Evolutionary conservation across 1,140 invertebrate genomes (phyloP).

Genomic region (Nomia melanderi): DNA sequence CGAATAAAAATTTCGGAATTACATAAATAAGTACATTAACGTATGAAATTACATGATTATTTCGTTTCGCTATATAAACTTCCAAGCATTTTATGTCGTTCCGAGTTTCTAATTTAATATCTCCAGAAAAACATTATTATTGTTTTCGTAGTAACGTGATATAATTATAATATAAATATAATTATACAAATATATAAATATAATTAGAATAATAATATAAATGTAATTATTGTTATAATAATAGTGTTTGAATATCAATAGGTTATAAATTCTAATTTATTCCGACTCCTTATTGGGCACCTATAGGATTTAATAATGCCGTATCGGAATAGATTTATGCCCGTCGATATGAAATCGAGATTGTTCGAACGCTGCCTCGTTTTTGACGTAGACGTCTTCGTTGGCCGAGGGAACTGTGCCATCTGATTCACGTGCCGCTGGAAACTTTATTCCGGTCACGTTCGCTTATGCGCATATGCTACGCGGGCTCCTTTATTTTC

Average conservation of each 20-base stretch:
- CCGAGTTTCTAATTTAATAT: not conserved
- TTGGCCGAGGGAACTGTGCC: conserved; percentile 16
- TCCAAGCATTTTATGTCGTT: not conserved
- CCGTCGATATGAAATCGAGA: conserved; percentile 44
- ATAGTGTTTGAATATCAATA: too few species aligned
- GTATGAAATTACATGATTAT: too few species aligned
- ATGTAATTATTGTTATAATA: too few species aligned
- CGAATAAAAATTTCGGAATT: too few species aligned
- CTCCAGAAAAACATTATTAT: not conserved
- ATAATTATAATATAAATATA: too few species aligned
- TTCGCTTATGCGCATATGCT: conserved; percentile 39
- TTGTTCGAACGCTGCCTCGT: conserved; percentile 9
- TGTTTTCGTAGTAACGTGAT: too few species aligned
- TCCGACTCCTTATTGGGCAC: conserved; percentile 28
- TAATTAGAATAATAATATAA: too few species aligned
- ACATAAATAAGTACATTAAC: not conserved
- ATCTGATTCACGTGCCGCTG: conserved; percentile 36
- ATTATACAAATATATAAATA: too few species aligned
- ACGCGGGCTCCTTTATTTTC: conserved; percentile 38
- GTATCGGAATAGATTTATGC: conserved; percentile 28
- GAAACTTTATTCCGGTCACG: conserved; percentile 42
- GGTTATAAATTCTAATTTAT: conserved; percentile 26
- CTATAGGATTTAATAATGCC: conserved; percentile 39
- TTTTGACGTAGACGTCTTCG: conserved; percentile 45
- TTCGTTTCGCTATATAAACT: not conserved